Evolutionary conservation across 1,140 invertebrate species (phyloP).

Genomic region (Pseudomyrmex flavicornis): DNA sequence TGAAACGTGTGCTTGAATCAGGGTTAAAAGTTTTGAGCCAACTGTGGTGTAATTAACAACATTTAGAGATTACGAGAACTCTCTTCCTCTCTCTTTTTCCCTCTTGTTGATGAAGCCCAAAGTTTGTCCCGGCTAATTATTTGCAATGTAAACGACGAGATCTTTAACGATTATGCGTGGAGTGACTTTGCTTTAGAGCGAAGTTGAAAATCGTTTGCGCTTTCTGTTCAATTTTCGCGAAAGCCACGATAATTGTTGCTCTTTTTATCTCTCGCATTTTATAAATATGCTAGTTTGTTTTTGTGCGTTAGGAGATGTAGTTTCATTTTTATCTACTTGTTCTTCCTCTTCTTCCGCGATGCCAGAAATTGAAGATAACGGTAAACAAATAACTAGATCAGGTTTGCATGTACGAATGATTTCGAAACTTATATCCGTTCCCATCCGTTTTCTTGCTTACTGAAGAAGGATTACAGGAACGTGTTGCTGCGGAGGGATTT

Average conservation of each 20-base stretch:
- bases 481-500: conserved; percentile 40
- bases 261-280: neutral
- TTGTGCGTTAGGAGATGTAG: neutral
- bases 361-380: neutral
- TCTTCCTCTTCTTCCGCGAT: neutral
- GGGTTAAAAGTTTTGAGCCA: conserved; percentile 62
- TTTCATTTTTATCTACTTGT: neutral
- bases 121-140: conserved; percentile 62
- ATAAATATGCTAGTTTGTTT: too few relatives aligned
- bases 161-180: conserved; percentile 1
- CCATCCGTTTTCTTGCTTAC: conserved; percentile 23
- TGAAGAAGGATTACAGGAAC: conserved; percentile 40
- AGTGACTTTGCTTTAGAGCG: neutral
- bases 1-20: conserved; percentile 51
- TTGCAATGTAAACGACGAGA: conserved; percentile 68
- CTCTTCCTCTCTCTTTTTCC: too few relatives aligned
- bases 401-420: conserved; percentile 39
- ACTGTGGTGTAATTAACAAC: conserved; percentile 65
- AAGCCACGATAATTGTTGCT: too few relatives aligned
- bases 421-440: neutral
- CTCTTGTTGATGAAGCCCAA: conserved; percentile 46
- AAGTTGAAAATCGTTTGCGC: too few relatives aligned
- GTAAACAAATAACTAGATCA: neutral
- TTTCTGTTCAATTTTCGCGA: too few relatives aligned
- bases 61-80: conserved; percentile 66